Conservation (phyloP, 1,140 invertebrate genomes). For the Achroia grisella region DNA sequence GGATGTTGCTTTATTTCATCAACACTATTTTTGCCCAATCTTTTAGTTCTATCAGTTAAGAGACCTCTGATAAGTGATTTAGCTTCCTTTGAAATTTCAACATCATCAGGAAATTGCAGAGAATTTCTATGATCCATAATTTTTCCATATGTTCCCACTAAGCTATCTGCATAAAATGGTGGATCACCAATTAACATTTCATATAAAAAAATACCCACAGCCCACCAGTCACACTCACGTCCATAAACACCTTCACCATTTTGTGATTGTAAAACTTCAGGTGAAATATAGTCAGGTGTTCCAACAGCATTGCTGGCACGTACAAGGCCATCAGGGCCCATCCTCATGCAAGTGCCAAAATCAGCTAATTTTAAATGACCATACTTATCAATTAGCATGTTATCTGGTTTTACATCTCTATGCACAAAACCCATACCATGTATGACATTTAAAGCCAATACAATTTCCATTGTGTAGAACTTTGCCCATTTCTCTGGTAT, state of each 20-base stretch:
- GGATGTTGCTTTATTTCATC: conserved; percentile 96
- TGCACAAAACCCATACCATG: conserved; percentile 99
- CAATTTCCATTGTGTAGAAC: conserved; percentile 99
- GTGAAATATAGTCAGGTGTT: conserved; percentile 99
- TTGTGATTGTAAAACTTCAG: conserved; percentile 98
- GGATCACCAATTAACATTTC: conserved; percentile 99
- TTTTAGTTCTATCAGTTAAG: conserved; percentile 91
- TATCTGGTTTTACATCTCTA: conserved; percentile 99
- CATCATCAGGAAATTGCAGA: conserved; percentile 94
- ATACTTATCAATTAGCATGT: conserved; percentile 94
- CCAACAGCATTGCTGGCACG: conserved; percentile 98
- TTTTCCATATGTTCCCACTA: conserved; percentile 98
- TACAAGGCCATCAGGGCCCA: conserved; percentile 96
- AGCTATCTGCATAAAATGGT: conserved; percentile 98
- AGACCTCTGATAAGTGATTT: conserved; percentile 96
- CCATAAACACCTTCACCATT: conserved; percentile 97
- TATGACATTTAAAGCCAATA: conserved; percentile 97
- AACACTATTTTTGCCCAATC: conserved; percentile 94
- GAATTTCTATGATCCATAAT: conserved; percentile 99
- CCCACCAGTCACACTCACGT: conserved; percentile 99
- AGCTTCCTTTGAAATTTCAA: conserved; percentile 92
- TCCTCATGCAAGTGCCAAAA: conserved; percentile 99
- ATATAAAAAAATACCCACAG: conserved; percentile 98
- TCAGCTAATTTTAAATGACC: conserved; percentile 99
- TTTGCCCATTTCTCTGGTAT: conserved; percentile 99